Base-by-base conservation (phyloP, 2,888 invertebrate genomes). In the Globia sparganii region DNA sequence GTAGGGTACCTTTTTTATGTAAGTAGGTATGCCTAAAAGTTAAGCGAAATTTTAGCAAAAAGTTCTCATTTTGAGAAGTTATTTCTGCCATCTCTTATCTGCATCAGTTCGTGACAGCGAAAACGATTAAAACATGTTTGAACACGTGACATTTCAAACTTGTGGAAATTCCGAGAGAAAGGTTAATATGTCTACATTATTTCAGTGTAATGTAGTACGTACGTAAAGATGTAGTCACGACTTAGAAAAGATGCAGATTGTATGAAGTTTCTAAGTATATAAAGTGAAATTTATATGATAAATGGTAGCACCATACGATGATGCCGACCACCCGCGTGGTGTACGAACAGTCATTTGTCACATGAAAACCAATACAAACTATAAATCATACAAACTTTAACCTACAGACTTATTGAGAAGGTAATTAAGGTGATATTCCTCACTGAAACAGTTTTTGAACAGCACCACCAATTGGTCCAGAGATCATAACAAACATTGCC, bases 201-300 rank as follows among this genome's bases (percentile, higher is more conserved):
- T 87, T 86, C 75, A 81, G 77, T 59, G 31, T 69, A 65, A 86
- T 76, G 25, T 69, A 79, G 25, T 69, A 79, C 43, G 72, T 75
- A 85, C 59, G 56, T 68, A 85, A 74, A 80, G 75, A 80, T 71
- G 61, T 59, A 90, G 91, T 93, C 93, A 93, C 93, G 92, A 93
- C 88, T 91, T 90, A 91, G 91, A 91, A 88, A 92, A 91, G 83
- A 87, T 83, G 78, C 78, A 84, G 78, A 81, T 80, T 81, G 77
- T 77, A 85, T 86, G 75, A 86, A 86, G 84, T 85, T 89, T 89
- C 86, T 86, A 84, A 76, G 76, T 59, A 83, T 86, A 87, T 90
- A 86, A 90, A 94, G 94, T 94, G 94, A 96, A 95, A 94, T 92
- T 91, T 91, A 87, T 91, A 90, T 94, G 93, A 95, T 94, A 91